A percentile compares a stretch with the other conserved stretches of the same genome.
Evolutionary conservation across 2,797 vertebrate species (phyloP).

Genomic region (Sternarchorhynchus goeldii): DNA sequence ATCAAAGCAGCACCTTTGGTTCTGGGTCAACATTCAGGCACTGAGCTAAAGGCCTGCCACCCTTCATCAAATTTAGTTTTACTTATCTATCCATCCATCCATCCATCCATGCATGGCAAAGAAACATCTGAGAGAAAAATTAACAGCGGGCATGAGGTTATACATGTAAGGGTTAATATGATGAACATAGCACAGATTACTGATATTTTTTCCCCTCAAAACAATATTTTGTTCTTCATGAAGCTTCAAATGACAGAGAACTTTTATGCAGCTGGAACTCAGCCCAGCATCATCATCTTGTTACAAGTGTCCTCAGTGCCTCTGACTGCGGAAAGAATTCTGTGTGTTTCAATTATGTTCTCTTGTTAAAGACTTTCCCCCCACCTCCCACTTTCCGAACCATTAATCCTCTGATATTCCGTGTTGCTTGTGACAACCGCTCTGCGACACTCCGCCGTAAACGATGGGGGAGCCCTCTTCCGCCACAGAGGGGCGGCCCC

Average conservation of each 20-base stretch:
- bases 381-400: conserved; percentile 43
- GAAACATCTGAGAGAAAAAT: too few species aligned
- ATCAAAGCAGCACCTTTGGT: neutral
- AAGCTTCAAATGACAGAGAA: too few species aligned
- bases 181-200: too few species aligned
- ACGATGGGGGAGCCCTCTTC: conserved; percentile 67
- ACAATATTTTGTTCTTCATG: too few species aligned
- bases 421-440: conserved; percentile 70
- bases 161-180: too few species aligned
- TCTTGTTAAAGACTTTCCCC: conserved; percentile 45
- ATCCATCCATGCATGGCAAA: too few species aligned
- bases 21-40: neutral
- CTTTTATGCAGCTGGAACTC: neutral
- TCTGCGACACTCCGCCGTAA: conserved; percentile 69
- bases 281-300: conserved; percentile 1
- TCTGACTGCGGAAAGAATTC: conserved; percentile 41
- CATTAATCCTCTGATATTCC: conserved; percentile 68
- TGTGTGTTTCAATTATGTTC: conserved; percentile 47
- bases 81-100: too few species aligned
- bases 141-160: too few species aligned
- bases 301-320: conserved; percentile 12
- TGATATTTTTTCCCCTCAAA: too few species aligned
- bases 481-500: conserved; percentile 54
- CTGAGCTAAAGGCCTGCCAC: too few species aligned
- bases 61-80: too few species aligned